Conservation (phyloP, 2,797 vertebrate genomes). For the Nasua narica region DNA sequence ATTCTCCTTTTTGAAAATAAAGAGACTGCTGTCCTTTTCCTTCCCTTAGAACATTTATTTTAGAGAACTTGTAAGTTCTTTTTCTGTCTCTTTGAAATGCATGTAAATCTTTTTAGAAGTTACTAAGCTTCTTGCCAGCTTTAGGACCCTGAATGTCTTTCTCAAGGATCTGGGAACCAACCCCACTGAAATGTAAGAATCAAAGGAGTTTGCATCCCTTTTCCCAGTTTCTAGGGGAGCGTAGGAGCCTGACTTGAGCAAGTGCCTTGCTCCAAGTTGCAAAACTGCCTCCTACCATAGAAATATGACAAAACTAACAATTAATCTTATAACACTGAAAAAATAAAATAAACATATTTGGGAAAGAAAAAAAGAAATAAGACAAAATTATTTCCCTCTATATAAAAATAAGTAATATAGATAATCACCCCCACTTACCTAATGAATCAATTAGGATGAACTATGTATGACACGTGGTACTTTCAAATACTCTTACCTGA, state of each 20-base stretch:
- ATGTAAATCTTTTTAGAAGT: slow-evolving; percentile 27
- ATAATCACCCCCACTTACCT: neutral
- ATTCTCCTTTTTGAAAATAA: slow-evolving; percentile 30
- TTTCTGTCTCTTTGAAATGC: neutral
- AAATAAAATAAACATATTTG: no score
- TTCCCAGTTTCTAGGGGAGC: neutral
- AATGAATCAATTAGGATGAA: neutral
- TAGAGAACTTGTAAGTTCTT: neutral
- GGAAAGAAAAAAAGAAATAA: no score
- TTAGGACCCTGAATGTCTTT: neutral
- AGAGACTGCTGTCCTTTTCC: neutral
- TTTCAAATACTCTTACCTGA: neutral
- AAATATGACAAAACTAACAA: neutral
- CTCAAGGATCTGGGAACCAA: neutral
- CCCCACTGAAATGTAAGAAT: neutral
- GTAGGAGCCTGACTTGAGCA: neutral
- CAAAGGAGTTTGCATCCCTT: neutral
- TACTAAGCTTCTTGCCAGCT: neutral
- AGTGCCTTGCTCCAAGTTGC: neutral
- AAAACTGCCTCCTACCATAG: neutral
- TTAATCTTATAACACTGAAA: no score
- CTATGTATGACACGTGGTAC: neutral
- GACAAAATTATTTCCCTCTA: neutral
- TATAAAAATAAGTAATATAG: neutral
- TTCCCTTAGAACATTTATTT: slow-evolving; percentile 8